These are phyloP conservation scores for Syrrhaptes paradoxus DNA, from an alignment of 2,113 vertebrate genomes.

Conservation along the genomic window DNA sequence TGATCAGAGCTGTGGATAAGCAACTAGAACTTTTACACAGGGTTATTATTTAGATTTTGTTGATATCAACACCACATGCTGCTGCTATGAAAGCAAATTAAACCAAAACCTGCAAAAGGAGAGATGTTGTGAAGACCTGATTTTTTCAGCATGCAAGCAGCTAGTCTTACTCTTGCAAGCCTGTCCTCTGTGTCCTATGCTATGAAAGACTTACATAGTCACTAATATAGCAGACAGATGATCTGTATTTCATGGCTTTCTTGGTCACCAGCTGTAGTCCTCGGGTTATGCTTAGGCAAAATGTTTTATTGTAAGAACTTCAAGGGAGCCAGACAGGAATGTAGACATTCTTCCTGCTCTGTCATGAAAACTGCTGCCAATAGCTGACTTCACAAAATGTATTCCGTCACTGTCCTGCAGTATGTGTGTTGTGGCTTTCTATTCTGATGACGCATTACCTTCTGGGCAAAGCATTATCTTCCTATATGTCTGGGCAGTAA, in stretches of 20 bases:
- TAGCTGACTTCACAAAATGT: background rate
- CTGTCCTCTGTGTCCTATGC: background rate
- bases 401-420: background rate
- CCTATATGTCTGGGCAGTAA: background rate
- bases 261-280: background rate
- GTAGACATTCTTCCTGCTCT: background rate
- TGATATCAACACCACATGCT: background rate
- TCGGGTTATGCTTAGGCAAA: background rate
- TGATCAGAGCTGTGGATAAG: too few species aligned
- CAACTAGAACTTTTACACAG: too few species aligned
- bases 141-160: background rate
- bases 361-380: background rate
- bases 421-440: background rate
- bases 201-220: background rate
- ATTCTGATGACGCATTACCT: background rate
- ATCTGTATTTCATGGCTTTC: background rate
- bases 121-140: accelerated
- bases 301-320: background rate
- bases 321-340: background rate
- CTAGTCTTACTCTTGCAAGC: background rate
- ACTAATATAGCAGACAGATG: background rate
- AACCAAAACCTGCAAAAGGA: background rate
- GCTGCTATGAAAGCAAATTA: background rate
- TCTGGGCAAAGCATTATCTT: background rate
- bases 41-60: too few species aligned